Evolutionary conservation across 2,888 invertebrate genomes (phyloP).

Genomic region (Kryphioiulus occultus): DNA sequence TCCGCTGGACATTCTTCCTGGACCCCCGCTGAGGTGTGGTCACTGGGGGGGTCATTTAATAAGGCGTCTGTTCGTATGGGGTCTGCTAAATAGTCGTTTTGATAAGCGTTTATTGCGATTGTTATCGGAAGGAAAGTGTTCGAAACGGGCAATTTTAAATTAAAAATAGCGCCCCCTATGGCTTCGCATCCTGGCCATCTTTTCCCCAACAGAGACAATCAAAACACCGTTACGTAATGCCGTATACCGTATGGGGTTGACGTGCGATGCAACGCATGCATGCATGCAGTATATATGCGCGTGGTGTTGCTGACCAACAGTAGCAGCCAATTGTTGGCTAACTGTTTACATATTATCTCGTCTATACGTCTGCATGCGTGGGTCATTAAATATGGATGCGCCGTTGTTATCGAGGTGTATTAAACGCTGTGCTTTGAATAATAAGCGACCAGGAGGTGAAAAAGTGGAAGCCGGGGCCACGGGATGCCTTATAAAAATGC

Average conservation of each 20-base stretch:
- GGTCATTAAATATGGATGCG: background rate
- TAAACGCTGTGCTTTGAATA: conserved; percentile 7
- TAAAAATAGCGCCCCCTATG: background rate
- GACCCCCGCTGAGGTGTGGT: background rate
- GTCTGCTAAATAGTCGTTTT: background rate
- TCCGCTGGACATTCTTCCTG: background rate
- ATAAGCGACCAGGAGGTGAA: background rate
- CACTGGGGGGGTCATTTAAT: background rate
- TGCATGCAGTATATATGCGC: background rate
- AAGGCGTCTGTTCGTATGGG: conserved; percentile 6
- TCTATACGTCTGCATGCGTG: background rate
- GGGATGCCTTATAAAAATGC: background rate
- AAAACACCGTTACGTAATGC: background rate
- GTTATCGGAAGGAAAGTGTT: conserved; percentile 15
- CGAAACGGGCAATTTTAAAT: background rate
- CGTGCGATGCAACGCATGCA: background rate
- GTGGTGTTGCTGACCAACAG: background rate
- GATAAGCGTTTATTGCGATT: background rate
- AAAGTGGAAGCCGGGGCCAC: background rate
- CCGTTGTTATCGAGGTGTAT: background rate
- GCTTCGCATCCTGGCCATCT: background rate
- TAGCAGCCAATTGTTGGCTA: conserved; percentile 23
- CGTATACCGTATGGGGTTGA: background rate
- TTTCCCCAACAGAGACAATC: background rate
- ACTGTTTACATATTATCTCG: background rate